Evolutionary conservation across 53 echinoderm and acorn worm genomes (phyloP), one percentile per base, ranked within the genome.

Genomic region (Mesocentrotus franciscanus): DNA sequence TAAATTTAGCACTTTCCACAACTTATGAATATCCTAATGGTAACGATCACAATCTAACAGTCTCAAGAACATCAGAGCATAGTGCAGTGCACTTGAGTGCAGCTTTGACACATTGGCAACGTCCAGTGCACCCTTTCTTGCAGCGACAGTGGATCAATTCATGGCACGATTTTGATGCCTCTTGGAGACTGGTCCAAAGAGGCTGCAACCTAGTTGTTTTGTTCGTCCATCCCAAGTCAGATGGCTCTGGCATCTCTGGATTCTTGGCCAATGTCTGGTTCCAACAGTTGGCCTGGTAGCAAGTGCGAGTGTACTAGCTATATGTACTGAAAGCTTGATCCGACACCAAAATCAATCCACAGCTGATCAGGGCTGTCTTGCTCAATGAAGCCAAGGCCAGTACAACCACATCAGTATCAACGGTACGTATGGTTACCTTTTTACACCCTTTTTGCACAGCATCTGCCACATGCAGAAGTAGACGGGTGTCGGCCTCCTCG

Each of bases 121-220:
- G 94, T 1, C 96, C 92, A 91, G 85, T 94, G 90, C 94, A 96
- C 13, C 96, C 95, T 49, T 96, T 97, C 85, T 96, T 96, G 93
- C 95, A 97, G 60, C 87, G 59, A 56, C 97, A 97, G 56, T 92
- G 89, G 92, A 97, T 91, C 57, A 97, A 92, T 96, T 97, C 96
- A 6, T 94, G 70, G 92, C 96, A 96, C 42, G 94, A 62, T 76
- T 97, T 61, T 71, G 90, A 56, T 29, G 96, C 97, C 90, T 97
- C 96, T 49, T 95, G 96, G 24, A 97, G 96, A 26, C 94, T 95
- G 56, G 96, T 97, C 96, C 96, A 96, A 36, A 95, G 64, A 30
- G 97, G 97, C 34, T 95, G 68, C 71, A 78, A 49, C 76, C 60
- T 95, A 57, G 90, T 71, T 92, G 61, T 74, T 60, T 79, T 81